A percentile compares a stretch with the other conserved stretches of the same genome.
Evolutionary conservation across 2,113 vertebrate genomes (phyloP).

Genomic region (Oriolus oriolus): DNA sequence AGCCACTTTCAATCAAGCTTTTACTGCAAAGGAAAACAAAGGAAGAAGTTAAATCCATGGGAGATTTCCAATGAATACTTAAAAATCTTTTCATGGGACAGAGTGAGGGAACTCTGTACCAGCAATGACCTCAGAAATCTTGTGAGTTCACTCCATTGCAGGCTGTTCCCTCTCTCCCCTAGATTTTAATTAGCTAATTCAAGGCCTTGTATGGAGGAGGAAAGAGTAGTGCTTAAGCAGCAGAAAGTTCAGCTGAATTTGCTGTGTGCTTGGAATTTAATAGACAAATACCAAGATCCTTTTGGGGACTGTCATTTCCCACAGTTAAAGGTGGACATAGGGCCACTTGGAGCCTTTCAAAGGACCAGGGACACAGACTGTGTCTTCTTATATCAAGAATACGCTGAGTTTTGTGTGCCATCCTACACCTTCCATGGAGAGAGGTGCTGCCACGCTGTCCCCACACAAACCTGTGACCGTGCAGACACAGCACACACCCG

Average conservation of each 20-base stretch:
- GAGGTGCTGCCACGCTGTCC: neutral
- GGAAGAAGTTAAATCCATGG: constrained; percentile 74
- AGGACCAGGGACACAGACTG: neutral
- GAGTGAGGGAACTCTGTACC: constrained; percentile 46
- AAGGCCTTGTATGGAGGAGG: constrained; percentile 30
- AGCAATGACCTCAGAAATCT: constrained; percentile 58
- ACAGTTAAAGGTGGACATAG: neutral
- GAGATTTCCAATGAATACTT: constrained; percentile 74
- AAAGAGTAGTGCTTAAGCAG: constrained; percentile 33
- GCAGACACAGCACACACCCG: neutral
- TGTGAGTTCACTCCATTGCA: constrained; percentile 24
- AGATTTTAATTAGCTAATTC: constrained; percentile 57
- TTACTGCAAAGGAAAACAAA: constrained; percentile 77
- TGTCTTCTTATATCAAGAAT: accelerated
- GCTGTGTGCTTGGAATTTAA: constrained; percentile 30
- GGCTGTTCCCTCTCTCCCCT: neutral
- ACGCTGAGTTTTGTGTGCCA: neutral
- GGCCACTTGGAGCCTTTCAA: neutral
- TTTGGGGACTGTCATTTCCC: neutral
- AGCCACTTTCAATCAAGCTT: constrained; percentile 83
- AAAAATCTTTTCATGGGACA: constrained; percentile 65
- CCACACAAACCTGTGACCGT: neutral
- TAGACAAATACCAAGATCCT: neutral
- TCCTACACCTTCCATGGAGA: accelerated
- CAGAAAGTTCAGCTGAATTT: constrained; percentile 39